Conservation (phyloP, 2,113 vertebrate genomes). For the Phyllostomus discolor region DNA sequence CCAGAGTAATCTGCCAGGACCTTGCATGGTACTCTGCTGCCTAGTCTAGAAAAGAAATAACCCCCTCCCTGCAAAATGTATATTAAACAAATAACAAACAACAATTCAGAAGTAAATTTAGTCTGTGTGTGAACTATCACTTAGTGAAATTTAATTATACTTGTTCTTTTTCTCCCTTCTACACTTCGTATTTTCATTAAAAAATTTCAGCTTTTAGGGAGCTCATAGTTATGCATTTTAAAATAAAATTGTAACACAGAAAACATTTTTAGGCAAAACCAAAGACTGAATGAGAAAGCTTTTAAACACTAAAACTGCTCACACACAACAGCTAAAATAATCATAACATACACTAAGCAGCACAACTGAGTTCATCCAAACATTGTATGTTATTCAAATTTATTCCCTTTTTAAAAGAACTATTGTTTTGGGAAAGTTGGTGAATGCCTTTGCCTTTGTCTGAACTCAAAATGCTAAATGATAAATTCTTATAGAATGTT, state of each 20-base stretch:
- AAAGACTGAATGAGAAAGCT: not conserved
- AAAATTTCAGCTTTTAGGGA: not conserved
- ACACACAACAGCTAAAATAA: not conserved
- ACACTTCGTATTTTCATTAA: not conserved
- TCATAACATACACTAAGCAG: not conserved
- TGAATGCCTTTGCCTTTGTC: not conserved
- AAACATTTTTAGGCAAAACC: not conserved
- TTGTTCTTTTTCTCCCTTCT: not conserved
- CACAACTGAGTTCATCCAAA: not conserved
- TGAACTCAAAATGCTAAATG: constrained; percentile 24
- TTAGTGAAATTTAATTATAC: not conserved
- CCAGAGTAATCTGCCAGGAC: not conserved
- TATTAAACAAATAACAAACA: not conserved
- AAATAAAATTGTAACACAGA: constrained; percentile 1
- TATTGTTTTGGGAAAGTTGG: not conserved
- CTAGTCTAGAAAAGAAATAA: not conserved
- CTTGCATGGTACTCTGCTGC: not conserved
- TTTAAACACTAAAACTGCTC: not conserved
- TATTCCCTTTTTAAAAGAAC: not conserved
- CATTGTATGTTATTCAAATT: not conserved
- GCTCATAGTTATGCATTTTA: not conserved
- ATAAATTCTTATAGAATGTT: not conserved
- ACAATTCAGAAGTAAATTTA: not conserved
- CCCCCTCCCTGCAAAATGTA: not conserved
- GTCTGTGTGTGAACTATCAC: not conserved